Percentiles rank a stretch among this genome's conserved stretches.
These are phyloP conservation scores for Callaeas wilsoni DNA, from an alignment of 2,113 vertebrate genomes.

Conservation along the genomic window DNA sequence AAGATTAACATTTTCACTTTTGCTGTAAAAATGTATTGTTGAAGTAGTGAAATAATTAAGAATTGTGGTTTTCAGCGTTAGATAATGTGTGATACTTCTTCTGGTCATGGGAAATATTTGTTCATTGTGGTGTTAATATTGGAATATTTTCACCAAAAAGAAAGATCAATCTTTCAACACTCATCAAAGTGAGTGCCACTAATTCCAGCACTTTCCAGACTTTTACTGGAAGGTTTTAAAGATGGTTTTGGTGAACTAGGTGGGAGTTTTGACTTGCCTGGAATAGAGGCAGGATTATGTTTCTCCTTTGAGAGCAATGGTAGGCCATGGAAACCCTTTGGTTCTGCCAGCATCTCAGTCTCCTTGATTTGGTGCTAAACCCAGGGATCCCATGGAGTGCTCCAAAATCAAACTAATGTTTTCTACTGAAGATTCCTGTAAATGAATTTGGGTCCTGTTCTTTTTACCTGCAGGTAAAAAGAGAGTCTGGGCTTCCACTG, in stretches of 20 bases:
- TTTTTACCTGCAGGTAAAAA: not conserved
- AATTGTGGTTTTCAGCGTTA: not conserved
- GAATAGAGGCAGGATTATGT: not conserved
- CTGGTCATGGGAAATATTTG: not conserved
- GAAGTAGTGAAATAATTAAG: not conserved
- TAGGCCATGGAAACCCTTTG: not conserved
- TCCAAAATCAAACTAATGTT: not conserved
- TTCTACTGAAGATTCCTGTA: not conserved
- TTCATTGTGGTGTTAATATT: not conserved
- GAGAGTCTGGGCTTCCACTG: not conserved
- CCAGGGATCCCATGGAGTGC: not conserved
- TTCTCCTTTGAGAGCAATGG: not conserved
- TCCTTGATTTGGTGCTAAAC: not conserved
- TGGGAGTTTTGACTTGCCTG: not conserved
- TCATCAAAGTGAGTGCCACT: not conserved
- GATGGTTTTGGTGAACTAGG: not conserved
- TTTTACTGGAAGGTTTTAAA: not conserved
- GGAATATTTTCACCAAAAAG: not conserved
- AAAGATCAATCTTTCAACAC: not conserved
- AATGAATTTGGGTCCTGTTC: not conserved
- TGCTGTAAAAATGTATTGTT: not conserved
- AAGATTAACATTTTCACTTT: not conserved
- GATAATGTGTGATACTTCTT: not conserved
- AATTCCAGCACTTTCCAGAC: not conserved
- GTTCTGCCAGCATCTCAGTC: not conserved